Evolutionary conservation across 2,797 vertebrate genomes (phyloP).

Genomic region (Scleropages formosus): DNA sequence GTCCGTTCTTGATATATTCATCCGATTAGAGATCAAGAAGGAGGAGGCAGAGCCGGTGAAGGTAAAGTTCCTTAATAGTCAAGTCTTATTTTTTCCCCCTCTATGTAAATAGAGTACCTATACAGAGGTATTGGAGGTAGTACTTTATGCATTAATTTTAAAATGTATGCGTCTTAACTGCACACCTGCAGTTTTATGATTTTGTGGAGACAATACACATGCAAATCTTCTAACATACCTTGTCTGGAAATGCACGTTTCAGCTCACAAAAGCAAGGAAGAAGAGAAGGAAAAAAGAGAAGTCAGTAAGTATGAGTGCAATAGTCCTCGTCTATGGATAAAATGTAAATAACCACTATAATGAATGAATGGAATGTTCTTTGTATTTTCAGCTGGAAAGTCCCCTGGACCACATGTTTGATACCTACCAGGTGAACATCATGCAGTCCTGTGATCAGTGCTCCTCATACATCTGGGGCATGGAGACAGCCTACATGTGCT

Average conservation of each 20-base stretch:
- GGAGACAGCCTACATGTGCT: slow-evolving; percentile 96
- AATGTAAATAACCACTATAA: background rate
- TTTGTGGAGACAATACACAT: too few relatives aligned
- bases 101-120: background rate
- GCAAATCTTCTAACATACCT: background rate
- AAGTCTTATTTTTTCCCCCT: background rate
- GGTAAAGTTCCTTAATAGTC: slow-evolving; percentile 63
- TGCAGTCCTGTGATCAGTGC: slow-evolving; percentile 95
- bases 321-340: background rate
- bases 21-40: slow-evolving; percentile 84
- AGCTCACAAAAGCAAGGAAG: slow-evolving; percentile 87
- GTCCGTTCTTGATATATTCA: slow-evolving; percentile 92
- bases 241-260: slow-evolving; percentile 33
- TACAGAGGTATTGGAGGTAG: too few relatives aligned
- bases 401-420: slow-evolving; percentile 84
- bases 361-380: background rate
- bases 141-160: background rate
- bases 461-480: slow-evolving; percentile 94
- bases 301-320: slow-evolving; percentile 69
- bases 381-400: slow-evolving; percentile 75
- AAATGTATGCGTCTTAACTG: background rate
- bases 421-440: slow-evolving; percentile 92
- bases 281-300: slow-evolving; percentile 92
- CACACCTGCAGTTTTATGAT: too few relatives aligned
- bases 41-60: slow-evolving; percentile 84